phyloP scores from a whole-genome alignment of 2,113 vertebrate genomes.

The Neolamprologus caudopunctatus region DNA sequence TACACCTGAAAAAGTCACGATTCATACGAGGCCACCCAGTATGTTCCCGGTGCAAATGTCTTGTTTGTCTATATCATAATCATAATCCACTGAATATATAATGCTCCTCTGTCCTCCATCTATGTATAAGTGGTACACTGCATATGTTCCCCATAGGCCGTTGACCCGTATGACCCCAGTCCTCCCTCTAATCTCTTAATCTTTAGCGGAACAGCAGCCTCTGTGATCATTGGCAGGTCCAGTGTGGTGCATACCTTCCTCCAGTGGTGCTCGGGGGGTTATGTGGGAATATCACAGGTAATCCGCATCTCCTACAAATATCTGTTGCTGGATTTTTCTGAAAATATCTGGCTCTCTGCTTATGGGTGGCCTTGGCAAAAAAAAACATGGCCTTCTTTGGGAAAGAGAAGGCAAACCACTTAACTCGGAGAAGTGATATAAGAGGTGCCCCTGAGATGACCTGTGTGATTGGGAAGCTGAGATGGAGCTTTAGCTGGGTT shows the following conservation, averaged over 20 bases:
- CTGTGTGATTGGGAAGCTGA: background rate
- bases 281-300: conserved; percentile 41
- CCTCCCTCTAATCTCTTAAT: conserved; percentile 53
- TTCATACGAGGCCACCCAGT: conserved; percentile 10
- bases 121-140: background rate
- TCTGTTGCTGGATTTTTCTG: conserved; percentile 22
- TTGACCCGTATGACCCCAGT: conserved; percentile 32
- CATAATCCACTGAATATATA: conserved; percentile 45
- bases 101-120: background rate
- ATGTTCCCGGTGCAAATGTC: background rate
- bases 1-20: background rate
- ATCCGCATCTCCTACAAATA: conserved; percentile 42
- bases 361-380: conserved; percentile 3
- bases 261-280: background rate
- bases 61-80: conserved; percentile 24
- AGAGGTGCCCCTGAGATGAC: conserved; percentile 3
- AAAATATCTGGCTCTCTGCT: background rate
- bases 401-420: conserved; percentile 8
- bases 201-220: conserved; percentile 47
- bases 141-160: background rate
- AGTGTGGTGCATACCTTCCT: conserved; percentile 33
- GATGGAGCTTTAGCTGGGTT: background rate
- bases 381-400: background rate
- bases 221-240: conserved; percentile 57
- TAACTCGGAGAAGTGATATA: background rate